Evolutionary conservation across 2,888 invertebrate genomes (phyloP).

Genomic region (Cryptosula pallasiana): DNA sequence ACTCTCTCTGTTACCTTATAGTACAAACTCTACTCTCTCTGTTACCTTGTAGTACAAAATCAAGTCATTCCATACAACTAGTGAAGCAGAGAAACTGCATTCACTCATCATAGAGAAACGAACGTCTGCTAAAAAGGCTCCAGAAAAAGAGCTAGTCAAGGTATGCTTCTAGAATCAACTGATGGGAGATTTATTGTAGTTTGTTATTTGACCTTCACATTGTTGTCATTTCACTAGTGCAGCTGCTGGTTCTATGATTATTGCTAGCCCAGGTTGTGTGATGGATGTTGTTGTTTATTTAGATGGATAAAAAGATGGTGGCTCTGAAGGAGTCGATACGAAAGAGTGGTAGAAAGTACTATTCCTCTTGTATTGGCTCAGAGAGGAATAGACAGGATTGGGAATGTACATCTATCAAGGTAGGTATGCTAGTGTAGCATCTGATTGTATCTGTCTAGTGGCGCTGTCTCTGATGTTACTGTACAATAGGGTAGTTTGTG

Average conservation of each 20-base stretch:
- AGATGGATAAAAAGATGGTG: conserved; percentile 79
- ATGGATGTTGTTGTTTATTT: conserved; percentile 27
- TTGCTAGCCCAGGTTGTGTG: too few relatives aligned
- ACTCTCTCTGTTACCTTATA: too few relatives aligned
- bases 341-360: conserved; percentile 88
- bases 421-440: too few relatives aligned
- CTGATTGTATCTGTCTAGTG: too few relatives aligned
- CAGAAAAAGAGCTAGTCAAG: conserved; percentile 13
- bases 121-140: conserved; percentile 6
- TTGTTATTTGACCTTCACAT: too few relatives aligned
- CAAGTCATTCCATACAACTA: background rate
- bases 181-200: too few relatives aligned
- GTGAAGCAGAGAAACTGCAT: conserved; percentile 18
- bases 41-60: conserved; percentile 15
- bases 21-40: too few relatives aligned
- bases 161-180: too few relatives aligned
- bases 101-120: conserved; percentile 19
- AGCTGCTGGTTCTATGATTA: too few relatives aligned
- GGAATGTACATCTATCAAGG: conserved; percentile 80
- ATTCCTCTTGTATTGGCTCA: conserved; percentile 81
- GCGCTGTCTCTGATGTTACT: too few relatives aligned
- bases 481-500: too few relatives aligned
- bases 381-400: conserved; percentile 79
- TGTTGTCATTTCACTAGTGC: too few relatives aligned
- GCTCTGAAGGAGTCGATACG: conserved; percentile 86